These are phyloP conservation scores for Brachypodius melanocephalos DNA, from an alignment of 2,113 vertebrate genomes.

Conservation along the genomic window DNA sequence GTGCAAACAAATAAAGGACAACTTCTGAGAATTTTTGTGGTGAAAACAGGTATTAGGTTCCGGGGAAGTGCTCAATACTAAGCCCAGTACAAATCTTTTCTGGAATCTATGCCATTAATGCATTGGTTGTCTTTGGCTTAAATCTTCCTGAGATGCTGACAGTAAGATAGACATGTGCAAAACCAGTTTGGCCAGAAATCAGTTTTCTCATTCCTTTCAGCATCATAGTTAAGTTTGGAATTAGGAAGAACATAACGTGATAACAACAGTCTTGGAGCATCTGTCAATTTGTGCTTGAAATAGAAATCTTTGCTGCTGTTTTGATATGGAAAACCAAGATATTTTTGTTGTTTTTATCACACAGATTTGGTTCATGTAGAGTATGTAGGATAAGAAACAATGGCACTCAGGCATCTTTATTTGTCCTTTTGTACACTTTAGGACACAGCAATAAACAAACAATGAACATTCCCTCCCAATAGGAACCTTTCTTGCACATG, in stretches of 20 bases:
- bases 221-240: not conserved
- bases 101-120: not conserved
- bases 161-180: not conserved
- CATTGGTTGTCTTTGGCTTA: not conserved
- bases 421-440: not conserved
- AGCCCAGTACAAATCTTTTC: not conserved
- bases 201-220: not conserved
- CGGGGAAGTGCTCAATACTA: not conserved
- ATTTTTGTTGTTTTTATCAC: not conserved
- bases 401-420: not conserved
- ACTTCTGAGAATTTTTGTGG: not conserved
- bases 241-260: not conserved
- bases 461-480: not conserved
- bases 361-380: not conserved
- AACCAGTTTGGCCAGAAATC: not conserved
- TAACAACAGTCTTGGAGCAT: not conserved
- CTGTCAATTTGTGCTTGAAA: slow-evolving; percentile 21
- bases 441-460: slow-evolving; percentile 7
- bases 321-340: not conserved
- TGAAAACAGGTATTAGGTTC: not conserved
- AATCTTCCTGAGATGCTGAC: not conserved
- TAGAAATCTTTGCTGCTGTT: slow-evolving; percentile 18
- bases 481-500: not conserved
- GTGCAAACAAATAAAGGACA: not conserved
- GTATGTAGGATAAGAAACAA: not conserved